These are phyloP conservation scores for Cydia amplana DNA, from an alignment of 1,140 invertebrate species.

Conservation along the genomic window DNA sequence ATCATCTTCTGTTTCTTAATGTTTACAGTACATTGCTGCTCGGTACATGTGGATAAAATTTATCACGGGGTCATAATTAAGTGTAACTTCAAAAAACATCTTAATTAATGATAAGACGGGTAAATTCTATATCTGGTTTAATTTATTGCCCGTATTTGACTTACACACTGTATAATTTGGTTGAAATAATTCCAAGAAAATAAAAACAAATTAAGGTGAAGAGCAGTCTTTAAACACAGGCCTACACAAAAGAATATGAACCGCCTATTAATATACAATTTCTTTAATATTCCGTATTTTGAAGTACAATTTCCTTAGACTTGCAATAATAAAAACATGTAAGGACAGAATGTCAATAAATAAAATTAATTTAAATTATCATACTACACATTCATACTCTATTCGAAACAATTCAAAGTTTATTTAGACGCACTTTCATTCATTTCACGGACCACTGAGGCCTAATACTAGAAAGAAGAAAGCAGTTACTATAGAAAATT, in stretches of 20 bases:
- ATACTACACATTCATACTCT: constrained; percentile 17
- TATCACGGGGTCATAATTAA: no score
- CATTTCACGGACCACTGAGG: constrained; percentile 9
- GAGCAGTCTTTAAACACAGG: background rate
- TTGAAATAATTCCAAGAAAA: background rate
- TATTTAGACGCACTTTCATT: constrained; percentile 10
- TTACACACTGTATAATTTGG: no score
- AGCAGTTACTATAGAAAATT: constrained; percentile 13
- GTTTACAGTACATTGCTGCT: no score
- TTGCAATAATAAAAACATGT: constrained; percentile 4
- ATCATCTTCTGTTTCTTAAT: no score
- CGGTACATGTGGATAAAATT: no score
- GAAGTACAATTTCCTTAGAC: background rate
- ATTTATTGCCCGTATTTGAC: no score
- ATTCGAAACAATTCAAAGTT: background rate
- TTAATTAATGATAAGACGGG: no score
- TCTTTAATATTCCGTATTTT: background rate
- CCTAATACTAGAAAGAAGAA: constrained; percentile 6
- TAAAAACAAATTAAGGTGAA: background rate
- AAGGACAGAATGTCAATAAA: background rate
- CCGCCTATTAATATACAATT: background rate
- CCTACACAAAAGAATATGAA: background rate
- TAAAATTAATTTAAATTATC: constrained; percentile 24
- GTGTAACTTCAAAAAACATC: no score
- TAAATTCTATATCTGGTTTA: no score